Evolutionary conservation across 2,797 vertebrate genomes (phyloP).

Genomic region (Thaleichthys pacificus): DNA sequence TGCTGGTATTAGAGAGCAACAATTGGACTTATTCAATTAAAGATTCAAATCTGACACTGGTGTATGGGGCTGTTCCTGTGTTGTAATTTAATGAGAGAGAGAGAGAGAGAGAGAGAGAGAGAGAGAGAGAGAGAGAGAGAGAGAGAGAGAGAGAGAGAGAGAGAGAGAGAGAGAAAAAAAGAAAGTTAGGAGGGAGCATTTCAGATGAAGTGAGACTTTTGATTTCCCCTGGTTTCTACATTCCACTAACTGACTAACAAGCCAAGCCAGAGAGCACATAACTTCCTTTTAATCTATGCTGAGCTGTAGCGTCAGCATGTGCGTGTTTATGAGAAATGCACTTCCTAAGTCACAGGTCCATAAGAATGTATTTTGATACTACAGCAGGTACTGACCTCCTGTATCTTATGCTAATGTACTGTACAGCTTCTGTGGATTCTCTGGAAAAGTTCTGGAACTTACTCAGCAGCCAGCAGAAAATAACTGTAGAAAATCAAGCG

Average conservation of each 20-base stretch:
- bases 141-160: constrained; percentile 25
- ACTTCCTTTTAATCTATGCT: neutral
- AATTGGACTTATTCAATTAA: constrained; percentile 58
- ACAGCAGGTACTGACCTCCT: no score
- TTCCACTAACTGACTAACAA: neutral
- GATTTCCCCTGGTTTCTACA: constrained; percentile 17
- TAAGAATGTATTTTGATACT: no score
- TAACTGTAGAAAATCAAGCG: no score
- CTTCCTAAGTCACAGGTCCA: no score
- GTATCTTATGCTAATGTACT: no score
- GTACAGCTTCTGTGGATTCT: no score
- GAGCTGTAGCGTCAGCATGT: no score
- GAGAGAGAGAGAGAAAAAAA: neutral
- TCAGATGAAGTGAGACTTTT: constrained; percentile 1
- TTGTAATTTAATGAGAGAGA: neutral
- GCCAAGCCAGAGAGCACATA: neutral
- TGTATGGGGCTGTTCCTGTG: neutral
- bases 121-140: constrained; percentile 19
- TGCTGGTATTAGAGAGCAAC: constrained; percentile 51
- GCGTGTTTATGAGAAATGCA: no score
- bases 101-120: constrained; percentile 26
- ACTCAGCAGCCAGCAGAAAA: no score
- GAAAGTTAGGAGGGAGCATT: neutral
- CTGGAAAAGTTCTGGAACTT: no score
- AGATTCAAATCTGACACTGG: constrained; percentile 58